A percentile compares a stretch with the other conserved stretches of the same genome.
Conservation (phyloP, 2,888 invertebrate genomes). For the Strigamia maritima region DNA sequence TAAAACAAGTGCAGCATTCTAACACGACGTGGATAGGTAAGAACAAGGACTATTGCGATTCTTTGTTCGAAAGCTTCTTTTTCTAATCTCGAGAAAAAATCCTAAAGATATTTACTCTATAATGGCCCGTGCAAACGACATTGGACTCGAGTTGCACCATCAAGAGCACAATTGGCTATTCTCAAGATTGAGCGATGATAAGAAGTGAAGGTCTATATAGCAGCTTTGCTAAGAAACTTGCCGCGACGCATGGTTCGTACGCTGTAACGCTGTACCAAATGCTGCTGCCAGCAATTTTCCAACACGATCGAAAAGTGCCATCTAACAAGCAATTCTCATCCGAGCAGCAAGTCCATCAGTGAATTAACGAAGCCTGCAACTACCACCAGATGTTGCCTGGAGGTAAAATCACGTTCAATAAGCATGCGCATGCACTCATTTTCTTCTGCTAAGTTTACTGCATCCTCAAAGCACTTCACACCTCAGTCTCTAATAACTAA, state of each 20-base stretch:
- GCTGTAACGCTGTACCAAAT: background rate
- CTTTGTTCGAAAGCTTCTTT: background rate
- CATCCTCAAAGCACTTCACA: background rate
- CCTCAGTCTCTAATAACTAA: conserved; percentile 28
- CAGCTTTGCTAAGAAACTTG: background rate
- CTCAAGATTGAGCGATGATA: conserved; percentile 30
- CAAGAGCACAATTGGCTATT: conserved; percentile 26
- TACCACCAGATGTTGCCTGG: conserved; percentile 25
- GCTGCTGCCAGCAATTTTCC: conserved; percentile 32
- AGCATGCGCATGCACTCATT: conserved; percentile 13
- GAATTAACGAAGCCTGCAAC: conserved; percentile 25
- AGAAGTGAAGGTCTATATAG: conserved; percentile 17
- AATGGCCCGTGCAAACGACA: conserved; percentile 26
- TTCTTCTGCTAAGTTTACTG: conserved; percentile 24
- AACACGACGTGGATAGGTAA: background rate
- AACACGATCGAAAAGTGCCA: conserved; percentile 27
- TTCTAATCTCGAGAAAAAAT: background rate
- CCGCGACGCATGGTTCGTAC: background rate
- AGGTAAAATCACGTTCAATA: conserved; percentile 30
- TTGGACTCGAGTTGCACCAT: conserved; percentile 13
- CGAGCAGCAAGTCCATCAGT: conserved; percentile 30
- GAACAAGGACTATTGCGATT: background rate
- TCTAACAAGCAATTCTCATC: conserved; percentile 34
- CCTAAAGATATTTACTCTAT: conserved; percentile 12
- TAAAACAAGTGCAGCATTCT: background rate